Percentiles rank a stretch among this genome's conserved stretches.
phyloP scores from a whole-genome alignment of 2,113 vertebrate genomes.

The Corydoras maculifer region DNA sequence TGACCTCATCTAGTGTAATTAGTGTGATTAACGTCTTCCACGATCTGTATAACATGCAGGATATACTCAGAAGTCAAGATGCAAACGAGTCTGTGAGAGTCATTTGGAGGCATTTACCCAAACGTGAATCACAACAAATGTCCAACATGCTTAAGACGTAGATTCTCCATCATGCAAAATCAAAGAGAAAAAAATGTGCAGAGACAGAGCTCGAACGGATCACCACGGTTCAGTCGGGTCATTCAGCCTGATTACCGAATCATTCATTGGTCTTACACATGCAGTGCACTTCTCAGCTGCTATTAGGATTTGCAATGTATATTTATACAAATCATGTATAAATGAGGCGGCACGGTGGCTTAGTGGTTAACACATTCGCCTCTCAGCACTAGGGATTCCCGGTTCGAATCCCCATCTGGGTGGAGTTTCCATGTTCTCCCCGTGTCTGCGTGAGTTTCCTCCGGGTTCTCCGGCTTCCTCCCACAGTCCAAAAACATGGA shows the following conservation, averaged over 20 bases:
- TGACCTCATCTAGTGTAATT: too few relatives aligned
- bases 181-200: slow-evolving; percentile 7
- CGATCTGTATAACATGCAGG: slow-evolving; percentile 9
- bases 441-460: too few relatives aligned
- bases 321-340: background rate
- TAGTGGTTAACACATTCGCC: too few relatives aligned
- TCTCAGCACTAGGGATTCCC: too few relatives aligned
- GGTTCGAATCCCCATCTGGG: too few relatives aligned
- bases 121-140: background rate
- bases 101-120: background rate
- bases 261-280: background rate
- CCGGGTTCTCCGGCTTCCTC: too few relatives aligned
- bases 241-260: background rate
- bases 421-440: too few relatives aligned
- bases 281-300: slow-evolving; percentile 1
- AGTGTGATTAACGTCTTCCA: background rate
- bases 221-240: slow-evolving; percentile 29
- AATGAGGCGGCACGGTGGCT: too few relatives aligned
- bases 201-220: background rate
- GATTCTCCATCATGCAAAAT: background rate
- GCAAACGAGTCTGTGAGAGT: too few relatives aligned
- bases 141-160: slow-evolving; percentile 5
- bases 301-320: background rate
- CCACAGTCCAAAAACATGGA: too few relatives aligned
- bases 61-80: background rate